phyloP scores from a whole-genome alignment of 2,888 invertebrate genomes.

The Drosophila buzzatii region DNA sequence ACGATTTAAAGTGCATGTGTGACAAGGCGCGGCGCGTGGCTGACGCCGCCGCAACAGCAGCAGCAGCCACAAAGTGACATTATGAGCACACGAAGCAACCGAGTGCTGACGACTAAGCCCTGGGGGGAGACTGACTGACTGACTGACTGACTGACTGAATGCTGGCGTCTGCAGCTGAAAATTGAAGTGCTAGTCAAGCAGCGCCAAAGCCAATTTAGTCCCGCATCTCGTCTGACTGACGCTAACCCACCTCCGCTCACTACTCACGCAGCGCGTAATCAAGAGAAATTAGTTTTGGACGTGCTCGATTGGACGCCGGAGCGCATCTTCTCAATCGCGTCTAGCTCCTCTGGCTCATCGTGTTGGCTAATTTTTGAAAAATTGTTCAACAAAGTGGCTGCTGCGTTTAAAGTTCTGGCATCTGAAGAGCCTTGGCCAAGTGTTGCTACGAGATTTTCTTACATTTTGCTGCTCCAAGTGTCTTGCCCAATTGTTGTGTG shows the following conservation, averaged over 20 bases:
- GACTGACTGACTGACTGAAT: constrained; percentile 15
- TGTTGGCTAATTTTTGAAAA: constrained; percentile 76
- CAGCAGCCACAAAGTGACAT: constrained; percentile 60
- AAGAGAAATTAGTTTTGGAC: constrained; percentile 82
- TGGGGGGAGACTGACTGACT: constrained; percentile 3
- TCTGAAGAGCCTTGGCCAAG: constrained; percentile 44
- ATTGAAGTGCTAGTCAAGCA: constrained; percentile 61
- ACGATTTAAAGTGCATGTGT: constrained; percentile 55
- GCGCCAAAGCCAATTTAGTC: constrained; percentile 72
- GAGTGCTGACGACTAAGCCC: constrained; percentile 29
- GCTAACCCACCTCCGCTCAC: not conserved
- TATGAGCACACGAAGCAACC: constrained; percentile 39
- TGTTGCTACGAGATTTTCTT: constrained; percentile 21
- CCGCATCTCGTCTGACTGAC: constrained; percentile 52
- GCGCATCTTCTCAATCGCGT: constrained; percentile 33
- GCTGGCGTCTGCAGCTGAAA: constrained; percentile 47
- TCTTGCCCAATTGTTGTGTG: constrained; percentile 48
- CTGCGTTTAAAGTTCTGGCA: constrained; percentile 56
- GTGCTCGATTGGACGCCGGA: constrained; percentile 73
- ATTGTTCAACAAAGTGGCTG: constrained; percentile 62
- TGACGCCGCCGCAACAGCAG: constrained; percentile 8
- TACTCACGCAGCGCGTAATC: constrained; percentile 61
- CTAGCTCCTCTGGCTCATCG: constrained; percentile 23
- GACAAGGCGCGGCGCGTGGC: constrained; percentile 50
- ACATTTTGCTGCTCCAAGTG: not conserved